These are phyloP conservation scores for Timema cristinae DNA, from an alignment of 2,888 invertebrate genomes.

Conservation along the genomic window DNA sequence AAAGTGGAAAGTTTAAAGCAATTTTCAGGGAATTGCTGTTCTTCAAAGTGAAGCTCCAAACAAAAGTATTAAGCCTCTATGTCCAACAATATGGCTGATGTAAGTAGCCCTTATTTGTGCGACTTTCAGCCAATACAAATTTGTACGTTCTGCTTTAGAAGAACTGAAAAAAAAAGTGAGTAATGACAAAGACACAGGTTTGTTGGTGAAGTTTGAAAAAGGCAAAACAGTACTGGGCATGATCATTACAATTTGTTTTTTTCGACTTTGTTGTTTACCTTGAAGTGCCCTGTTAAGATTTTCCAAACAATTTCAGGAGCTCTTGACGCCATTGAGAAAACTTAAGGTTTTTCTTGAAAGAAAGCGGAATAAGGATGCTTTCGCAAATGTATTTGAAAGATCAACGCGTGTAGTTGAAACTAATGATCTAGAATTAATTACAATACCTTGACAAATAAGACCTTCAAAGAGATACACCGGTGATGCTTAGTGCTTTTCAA, in stretches of 20 bases:
- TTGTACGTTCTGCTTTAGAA: neutral
- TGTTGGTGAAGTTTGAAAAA: neutral
- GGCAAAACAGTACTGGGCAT: neutral
- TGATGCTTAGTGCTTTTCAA: neutral
- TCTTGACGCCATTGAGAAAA: neutral
- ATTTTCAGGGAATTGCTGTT: too few relatives aligned
- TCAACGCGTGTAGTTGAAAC: neutral
- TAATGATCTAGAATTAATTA: neutral
- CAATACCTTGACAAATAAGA: neutral
- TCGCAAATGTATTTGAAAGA: neutral
- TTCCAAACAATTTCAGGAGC: slow-evolving; percentile 4
- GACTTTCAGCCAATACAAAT: neutral
- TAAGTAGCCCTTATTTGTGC: neutral
- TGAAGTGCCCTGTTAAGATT: too few relatives aligned
- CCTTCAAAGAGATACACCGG: neutral
- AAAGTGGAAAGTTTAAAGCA: too few relatives aligned
- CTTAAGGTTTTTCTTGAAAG: too few relatives aligned
- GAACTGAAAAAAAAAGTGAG: too few relatives aligned
- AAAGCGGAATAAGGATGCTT: too few relatives aligned
- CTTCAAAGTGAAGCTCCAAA: neutral
- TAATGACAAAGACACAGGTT: neutral
- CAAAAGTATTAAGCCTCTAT: neutral
- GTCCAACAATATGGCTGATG: neutral
- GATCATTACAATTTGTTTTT: too few relatives aligned
- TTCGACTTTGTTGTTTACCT: too few relatives aligned